A percentile compares a stretch with the other conserved stretches of the same genome.
Conservation (phyloP, 1,140 invertebrate species). For the Nephotettix cincticeps region DNA sequence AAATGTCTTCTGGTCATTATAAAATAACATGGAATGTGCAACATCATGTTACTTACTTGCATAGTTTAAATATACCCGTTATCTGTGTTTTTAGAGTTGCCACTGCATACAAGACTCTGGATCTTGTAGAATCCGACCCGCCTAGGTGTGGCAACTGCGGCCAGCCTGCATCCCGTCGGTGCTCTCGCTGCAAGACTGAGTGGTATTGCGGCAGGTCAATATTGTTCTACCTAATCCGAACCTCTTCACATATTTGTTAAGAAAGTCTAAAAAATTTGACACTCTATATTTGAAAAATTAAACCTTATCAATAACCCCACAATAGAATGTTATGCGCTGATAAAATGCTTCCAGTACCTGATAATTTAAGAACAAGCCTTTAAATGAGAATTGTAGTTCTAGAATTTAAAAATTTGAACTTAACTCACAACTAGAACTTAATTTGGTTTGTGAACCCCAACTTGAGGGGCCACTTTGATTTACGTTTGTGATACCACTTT, state of each 20-base stretch:
- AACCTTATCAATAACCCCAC: background rate
- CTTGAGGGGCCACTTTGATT: too few species aligned
- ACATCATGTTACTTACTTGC: too few species aligned
- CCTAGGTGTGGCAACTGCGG: conserved; percentile 55
- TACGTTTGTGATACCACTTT: too few species aligned
- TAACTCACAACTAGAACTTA: too few species aligned
- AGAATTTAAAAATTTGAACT: too few species aligned
- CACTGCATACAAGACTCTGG: conserved; percentile 54
- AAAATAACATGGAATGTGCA: too few species aligned
- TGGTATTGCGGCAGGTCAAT: conserved; percentile 59
- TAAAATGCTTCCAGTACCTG: background rate
- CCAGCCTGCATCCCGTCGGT: conserved; percentile 54
- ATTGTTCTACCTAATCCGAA: conserved; percentile 1
- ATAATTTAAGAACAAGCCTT: too few species aligned
- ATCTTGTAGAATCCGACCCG: conserved; percentile 53
- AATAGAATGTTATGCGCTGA: background rate
- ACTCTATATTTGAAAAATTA: background rate
- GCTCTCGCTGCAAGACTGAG: conserved; percentile 56
- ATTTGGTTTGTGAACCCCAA: too few species aligned
- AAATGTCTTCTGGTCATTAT: too few species aligned
- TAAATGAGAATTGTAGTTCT: too few species aligned
- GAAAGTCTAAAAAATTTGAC: background rate
- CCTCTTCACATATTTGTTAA: background rate
- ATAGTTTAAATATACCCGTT: too few species aligned
- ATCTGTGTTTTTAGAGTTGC: conserved; percentile 51